Evolutionary conservation across 2,888 invertebrate genomes (phyloP), one percentile per base, ranked within the genome.

Genomic region (Liposcelis brunnea): DNA sequence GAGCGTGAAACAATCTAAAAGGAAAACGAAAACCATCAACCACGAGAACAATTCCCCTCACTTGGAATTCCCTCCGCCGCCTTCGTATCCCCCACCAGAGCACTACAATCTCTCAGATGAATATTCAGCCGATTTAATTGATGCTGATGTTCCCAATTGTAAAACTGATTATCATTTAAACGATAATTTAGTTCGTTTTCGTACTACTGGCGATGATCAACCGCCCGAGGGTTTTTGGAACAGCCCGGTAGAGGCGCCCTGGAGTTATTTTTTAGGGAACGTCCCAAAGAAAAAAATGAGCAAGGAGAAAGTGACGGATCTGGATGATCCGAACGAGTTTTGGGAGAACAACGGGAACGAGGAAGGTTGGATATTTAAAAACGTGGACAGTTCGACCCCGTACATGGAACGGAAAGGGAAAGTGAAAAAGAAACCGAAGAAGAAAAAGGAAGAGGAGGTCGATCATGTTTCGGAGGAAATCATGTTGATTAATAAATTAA

Each of bases 41-140:
- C 37, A n/a, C 40, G 18, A 40, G 5, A 11, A 12, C 4, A 16
- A 3, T 21, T 18, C 16, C 7, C 40, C 40, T 21, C 40, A 21
- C 7, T 72, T 81, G 64, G 77, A 78, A 66, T 80, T 81, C 62
- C 75, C 80, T 50, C 80, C 78, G 48, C 79, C 81, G 53, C 79
- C 80, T 51, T 74, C 76, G 49, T 79, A 77, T 59, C 77, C 77
- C 51, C 75, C 77, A 38, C 65, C 69, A 43, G 61, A 59, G 50
- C 60, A 57, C 49, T 57, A 58, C 51, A 26, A 12, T 18, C 19
- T 34, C 44, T 34, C 46, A 31, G 21, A 18, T 8, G 35, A 31
- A n/a, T 31, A 31, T 18, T 10, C 26, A 19, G n/a, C 33, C 19
- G 14, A 14, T 15, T 36, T 19, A 18, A 14, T 4, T 12, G 21